Base-by-base conservation (phyloP, 2,797 vertebrate genomes). In the Cryptoprocta ferox region DNA sequence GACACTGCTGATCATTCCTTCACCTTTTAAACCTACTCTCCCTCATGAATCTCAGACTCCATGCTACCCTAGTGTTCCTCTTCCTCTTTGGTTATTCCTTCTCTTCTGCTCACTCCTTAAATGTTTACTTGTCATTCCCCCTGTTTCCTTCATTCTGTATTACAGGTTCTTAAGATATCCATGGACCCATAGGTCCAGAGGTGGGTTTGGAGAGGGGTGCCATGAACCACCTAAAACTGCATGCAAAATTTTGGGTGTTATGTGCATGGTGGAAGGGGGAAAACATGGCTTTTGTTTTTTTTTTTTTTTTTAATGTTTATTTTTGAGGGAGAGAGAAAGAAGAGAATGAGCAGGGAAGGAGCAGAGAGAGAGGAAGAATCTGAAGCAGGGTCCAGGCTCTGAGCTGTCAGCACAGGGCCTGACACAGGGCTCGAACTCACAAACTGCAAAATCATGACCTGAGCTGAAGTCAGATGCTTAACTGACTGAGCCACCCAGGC, bases 1-100 rank as follows among this genome's bases (percentile, higher is more conserved):
- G 80, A 83, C 56, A 94, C 7, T 39, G 76, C 13, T 71, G 12
- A 61, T 65, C 68, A 94, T 66, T 86, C 75, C 28, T 75, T 85
- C 73, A 89, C n/a, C 59, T 92, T 84, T 84, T 91, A 97, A 89
- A 32, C 13, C 39, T 28, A 37, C 9, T 84, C 35, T 84, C 80
- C 66, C 63, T 88, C 56, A 37, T 70, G 65, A 66, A 81, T 88
- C 73, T 92, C 48, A 93, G 37, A 81, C 35, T 82, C 81, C 24
- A 45, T 56, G 82, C 30, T 66, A 59, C 39, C 75, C 66, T 76
- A 28, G 48, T 61, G 75, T 70, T 85, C 73, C 16, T 39, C 37
- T 83, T 50, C 18, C 39, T 68, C 59, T 76, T 45, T 73, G 63
- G 53, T 78, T 48, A 48, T 66, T 50, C 45, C 76, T 66, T 81